Conservation (phyloP, 1,140 invertebrate genomes). For the Megalonaias nervosa region DNA sequence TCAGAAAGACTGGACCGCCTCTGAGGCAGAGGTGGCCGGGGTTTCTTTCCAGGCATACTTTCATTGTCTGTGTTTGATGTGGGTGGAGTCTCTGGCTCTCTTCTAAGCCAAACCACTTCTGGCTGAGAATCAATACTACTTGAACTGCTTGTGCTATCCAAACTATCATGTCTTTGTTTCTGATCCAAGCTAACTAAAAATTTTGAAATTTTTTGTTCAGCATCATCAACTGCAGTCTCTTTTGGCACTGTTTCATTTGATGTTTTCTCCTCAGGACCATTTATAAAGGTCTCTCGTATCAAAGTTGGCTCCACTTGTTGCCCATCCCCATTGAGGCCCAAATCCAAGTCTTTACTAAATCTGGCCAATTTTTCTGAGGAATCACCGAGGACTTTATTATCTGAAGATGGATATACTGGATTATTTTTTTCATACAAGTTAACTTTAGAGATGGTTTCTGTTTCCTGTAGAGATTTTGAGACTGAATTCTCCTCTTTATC, state of each 20-base stretch:
- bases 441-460: conserved; percentile 20
- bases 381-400: too few species aligned
- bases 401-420: background rate
- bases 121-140: conserved; percentile 45
- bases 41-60: conserved; percentile 24
- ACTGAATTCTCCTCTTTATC: conserved; percentile 17
- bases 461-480: conserved; percentile 34
- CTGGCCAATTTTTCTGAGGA: too few species aligned
- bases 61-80: conserved; percentile 1
- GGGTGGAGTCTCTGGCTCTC: conserved; percentile 4
- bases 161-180: conserved; percentile 15
- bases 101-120: conserved; percentile 31
- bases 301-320: background rate
- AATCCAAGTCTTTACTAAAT: conserved; percentile 17
- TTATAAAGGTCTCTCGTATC: conserved; percentile 13
- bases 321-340: conserved; percentile 17
- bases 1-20: conserved; percentile 41
- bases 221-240: conserved; percentile 2
- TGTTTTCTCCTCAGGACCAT: conserved; percentile 23
- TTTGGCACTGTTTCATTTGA: conserved; percentile 24
- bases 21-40: conserved; percentile 33
- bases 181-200: conserved; percentile 1
- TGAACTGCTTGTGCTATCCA: conserved; percentile 32
- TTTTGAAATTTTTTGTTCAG: background rate
- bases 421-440: conserved; percentile 6